Evolutionary conservation across 2,113 vertebrate species (phyloP), one percentile per base, ranked within the genome.

Genomic region (Pomatostomus ruficeps): DNA sequence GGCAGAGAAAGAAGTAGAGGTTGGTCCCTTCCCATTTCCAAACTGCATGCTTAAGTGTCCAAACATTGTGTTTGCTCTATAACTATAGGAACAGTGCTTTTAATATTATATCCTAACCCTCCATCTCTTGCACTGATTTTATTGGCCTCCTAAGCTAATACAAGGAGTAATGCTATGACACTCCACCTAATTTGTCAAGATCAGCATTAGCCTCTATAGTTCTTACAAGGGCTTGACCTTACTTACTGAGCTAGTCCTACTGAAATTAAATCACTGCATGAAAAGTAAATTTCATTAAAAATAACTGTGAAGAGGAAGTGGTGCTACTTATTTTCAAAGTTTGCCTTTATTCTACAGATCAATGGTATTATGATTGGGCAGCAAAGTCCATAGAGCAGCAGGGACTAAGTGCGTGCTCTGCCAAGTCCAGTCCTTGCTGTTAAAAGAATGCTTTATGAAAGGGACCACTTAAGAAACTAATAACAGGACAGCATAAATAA

Each of bases 251-350:
- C 52, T 87, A 72, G 81, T 79, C 45, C 77, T 74, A 45, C n/a
- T 79, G 88, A 91, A 89, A 91, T 94, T 75, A 89, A 93, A 93
- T 85, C 23, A 2, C 87, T 72, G 43, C 51, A 71, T 81, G 87
- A 87, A 75, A 89, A 63, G 38, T 77, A 81, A 14, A 13, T 92
- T 93, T 95, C 61, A 85, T 88, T 94, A 48, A 92, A 92, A 94
- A 46, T 58, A 86, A 72, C 65, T 59, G 23, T 86, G 81, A 84
- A 63, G 58, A 57, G 71, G 71, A 68, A 84, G 48, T 51, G 16
- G 11, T 67, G 8, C 35, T 85, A 55, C 57, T 75, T 84, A 22
- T 82, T 93, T 94, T 78, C 77, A 40, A 91, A 81, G 63, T 75
- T 89, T 78, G 25, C 55, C 29, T 93, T 93, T 95, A 87, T 93